A percentile compares a stretch with the other conserved stretches of the same genome.
Conservation (phyloP, 2,113 vertebrate species). For the Plestiodon gilberti region DNA sequence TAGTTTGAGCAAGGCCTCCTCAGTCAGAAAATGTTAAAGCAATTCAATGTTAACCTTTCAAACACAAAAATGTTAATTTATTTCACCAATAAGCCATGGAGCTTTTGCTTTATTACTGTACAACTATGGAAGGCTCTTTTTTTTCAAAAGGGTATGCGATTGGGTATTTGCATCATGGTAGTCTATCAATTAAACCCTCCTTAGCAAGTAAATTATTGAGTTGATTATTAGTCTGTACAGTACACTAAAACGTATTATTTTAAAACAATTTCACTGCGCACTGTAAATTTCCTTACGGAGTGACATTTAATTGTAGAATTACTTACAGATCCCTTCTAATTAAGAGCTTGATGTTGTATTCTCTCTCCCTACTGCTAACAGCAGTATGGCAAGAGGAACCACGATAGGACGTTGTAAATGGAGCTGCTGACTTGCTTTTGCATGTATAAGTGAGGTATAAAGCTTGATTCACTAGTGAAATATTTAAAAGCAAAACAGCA, state of each 20-base stretch:
- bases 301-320: constrained; percentile 29
- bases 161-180: constrained; percentile 43
- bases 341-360: constrained; percentile 41
- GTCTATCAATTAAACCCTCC: constrained; percentile 62
- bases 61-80: constrained; percentile 43
- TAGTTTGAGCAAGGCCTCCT: not conserved
- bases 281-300: not conserved
- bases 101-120: not conserved
- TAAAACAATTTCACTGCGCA: constrained; percentile 47
- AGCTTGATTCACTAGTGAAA: constrained; percentile 32
- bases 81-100: constrained; percentile 33
- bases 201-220: constrained; percentile 64
- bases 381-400: constrained; percentile 12
- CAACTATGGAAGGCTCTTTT: constrained; percentile 26
- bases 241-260: constrained; percentile 58
- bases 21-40: not conserved
- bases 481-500: constrained; percentile 43
- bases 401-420: constrained; percentile 35
- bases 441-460: constrained; percentile 12
- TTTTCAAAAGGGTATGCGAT: constrained; percentile 34
- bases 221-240: constrained; percentile 37
- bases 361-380: constrained; percentile 4
- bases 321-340: constrained; percentile 44
- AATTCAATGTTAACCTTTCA: constrained; percentile 48
- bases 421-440: constrained; percentile 38